Percentiles rank a stretch among this genome's conserved stretches.
These are phyloP conservation scores for Alviniconcha strummeri DNA, from an alignment of 2,888 invertebrate species.

Conservation along the genomic window DNA sequence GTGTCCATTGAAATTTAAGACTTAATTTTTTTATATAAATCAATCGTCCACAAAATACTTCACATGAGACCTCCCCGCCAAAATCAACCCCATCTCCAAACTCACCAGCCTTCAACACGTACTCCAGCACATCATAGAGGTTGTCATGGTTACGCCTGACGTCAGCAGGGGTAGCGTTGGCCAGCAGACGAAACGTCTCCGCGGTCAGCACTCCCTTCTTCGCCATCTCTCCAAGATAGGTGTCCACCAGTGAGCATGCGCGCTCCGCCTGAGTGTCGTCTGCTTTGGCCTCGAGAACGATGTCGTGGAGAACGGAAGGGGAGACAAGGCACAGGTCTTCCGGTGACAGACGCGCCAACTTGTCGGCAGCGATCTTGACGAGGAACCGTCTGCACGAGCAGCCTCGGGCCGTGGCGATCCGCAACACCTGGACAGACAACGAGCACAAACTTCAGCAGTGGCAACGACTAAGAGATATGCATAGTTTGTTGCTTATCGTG, in stretches of 20 bases:
- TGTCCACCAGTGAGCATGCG: conserved; percentile 62
- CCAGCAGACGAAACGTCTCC: conserved; percentile 67
- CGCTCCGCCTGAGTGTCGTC: conserved; percentile 46
- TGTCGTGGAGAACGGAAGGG: conserved; percentile 63
- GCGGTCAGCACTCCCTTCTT: conserved; percentile 63
- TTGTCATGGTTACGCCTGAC: conserved; percentile 54
- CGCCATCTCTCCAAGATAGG: conserved; percentile 66
- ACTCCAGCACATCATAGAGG: conserved; percentile 65
- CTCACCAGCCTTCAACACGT: conserved; percentile 66
- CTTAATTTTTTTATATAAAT: not conserved
- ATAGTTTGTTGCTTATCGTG: too few species aligned
- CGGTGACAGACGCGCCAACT: conserved; percentile 57
- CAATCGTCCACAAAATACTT: not conserved
- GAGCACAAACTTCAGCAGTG: too few species aligned
- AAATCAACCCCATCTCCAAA: not conserved
- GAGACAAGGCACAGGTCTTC: conserved; percentile 66
- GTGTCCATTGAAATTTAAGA: not conserved
- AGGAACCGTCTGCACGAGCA: conserved; percentile 60
- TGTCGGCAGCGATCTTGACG: conserved; percentile 62
- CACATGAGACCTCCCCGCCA: too few species aligned
- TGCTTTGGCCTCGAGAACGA: conserved; percentile 55
- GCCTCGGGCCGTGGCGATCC: conserved; percentile 53
- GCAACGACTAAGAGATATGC: too few species aligned
- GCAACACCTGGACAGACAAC: conserved; percentile 49
- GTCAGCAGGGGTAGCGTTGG: conserved; percentile 62